Evolutionary conservation across 2,888 invertebrate genomes (phyloP), one percentile per base, ranked within the genome.

Genomic region (Chymomyza caudatula): DNA sequence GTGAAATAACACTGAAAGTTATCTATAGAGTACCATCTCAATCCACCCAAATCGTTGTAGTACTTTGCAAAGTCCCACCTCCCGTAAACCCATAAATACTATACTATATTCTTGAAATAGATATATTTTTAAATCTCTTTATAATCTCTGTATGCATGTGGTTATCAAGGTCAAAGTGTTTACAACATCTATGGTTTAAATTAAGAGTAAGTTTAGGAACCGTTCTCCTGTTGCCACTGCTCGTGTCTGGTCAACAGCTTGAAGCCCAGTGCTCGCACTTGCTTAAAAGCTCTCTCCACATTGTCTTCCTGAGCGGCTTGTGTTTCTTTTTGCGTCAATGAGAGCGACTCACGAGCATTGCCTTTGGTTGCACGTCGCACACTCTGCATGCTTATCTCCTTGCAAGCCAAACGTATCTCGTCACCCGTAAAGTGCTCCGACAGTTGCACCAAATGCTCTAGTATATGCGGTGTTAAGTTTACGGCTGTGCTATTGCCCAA

Each of bases 341-440:
- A 8, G 11, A 11, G 29, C 29, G 29, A 11, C 5, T 19, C 17
- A 5, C 15, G 47, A 6, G 3, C 11, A 6, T 43, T 1, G 37
- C 69, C 66, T 13, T 84, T 80, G 47, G 29, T 37, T 1, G 68
- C 85, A 42, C 63, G 94, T 85, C 97, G 92, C 22, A 97, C 92
- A 23, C 94, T 93, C 25, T 92, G 91, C 96, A 98, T 97, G 63
- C 95, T 93, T 0, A 96, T 95, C 91, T 98, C 97, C 89, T 97
- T 97, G 88, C 96, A 96, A 29, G 96, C 93, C 72, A 95, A 91
- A 82, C 95, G 94, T 56, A 98, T 93, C 87, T 98, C 98, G 11
- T 96, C 96, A 0, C 97, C 97, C 0, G 97, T 96, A 88, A 96
- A 98, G 3, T 94, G 94, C 13, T 94, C 93, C 0, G 96, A 96